phyloP scores from a whole-genome alignment of 2,113 vertebrate species.

The Pogona vitticeps region DNA sequence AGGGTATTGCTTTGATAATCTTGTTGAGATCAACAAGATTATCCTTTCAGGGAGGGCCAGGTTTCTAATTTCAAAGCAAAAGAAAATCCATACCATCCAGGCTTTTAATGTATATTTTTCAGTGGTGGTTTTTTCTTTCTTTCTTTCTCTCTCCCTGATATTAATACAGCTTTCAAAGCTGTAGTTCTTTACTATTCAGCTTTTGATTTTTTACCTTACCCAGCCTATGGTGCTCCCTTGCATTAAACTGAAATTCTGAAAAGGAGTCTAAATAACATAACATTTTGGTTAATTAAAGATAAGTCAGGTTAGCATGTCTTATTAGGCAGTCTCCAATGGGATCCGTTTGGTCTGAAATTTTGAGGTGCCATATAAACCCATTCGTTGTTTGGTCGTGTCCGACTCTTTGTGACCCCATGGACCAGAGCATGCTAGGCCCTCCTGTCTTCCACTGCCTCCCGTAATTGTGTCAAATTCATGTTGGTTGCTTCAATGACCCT shows the following conservation, averaged over 20 bases:
- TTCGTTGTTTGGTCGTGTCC: too few species aligned
- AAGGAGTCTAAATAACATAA: neutral
- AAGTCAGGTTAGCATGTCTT: neutral
- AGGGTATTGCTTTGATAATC: neutral
- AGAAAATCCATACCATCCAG: neutral
- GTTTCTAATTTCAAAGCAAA: constrained; percentile 2
- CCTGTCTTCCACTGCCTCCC: too few species aligned
- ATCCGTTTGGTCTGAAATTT: neutral
- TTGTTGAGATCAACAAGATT: neutral
- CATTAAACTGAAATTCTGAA: neutral
- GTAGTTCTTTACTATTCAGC: neutral
- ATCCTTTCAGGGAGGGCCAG: neutral
- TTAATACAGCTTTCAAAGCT: neutral
- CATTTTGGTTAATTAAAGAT: neutral
- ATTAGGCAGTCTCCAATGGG: neutral
- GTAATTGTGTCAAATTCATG: too few species aligned
- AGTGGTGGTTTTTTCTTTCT: too few species aligned
- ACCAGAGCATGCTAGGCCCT: too few species aligned
- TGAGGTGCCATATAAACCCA: too few species aligned
- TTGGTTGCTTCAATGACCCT: too few species aligned
- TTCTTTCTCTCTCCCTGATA: neutral
- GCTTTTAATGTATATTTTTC: neutral
- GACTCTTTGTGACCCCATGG: too few species aligned
- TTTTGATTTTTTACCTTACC: neutral
- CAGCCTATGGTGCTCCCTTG: accelerated